Evolutionary conservation across 2,797 vertebrate genomes (phyloP).

Genomic region (Pipistrellus nathusii): DNA sequence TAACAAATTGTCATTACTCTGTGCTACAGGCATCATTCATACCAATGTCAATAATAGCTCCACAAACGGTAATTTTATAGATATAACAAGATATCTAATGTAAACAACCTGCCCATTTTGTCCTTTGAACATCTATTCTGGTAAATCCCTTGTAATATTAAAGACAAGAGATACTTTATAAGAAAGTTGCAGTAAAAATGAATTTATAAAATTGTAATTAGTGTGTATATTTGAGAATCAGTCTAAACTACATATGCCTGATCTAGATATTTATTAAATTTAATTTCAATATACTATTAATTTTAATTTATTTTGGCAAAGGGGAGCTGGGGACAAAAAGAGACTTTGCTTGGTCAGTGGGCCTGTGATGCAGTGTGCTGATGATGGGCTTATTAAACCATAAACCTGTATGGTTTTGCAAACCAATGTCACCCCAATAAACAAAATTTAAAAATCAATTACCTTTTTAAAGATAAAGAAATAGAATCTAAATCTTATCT

Average conservation of each 20-base stretch:
- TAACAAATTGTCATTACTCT: conserved; percentile 82
- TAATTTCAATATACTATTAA: conserved; percentile 49
- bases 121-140: conserved; percentile 64
- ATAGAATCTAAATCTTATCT: not conserved
- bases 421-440: not conserved
- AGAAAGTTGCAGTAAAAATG: conserved; percentile 72
- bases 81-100: conserved; percentile 66
- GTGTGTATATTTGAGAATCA: conserved; percentile 79
- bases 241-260: conserved; percentile 71
- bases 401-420: not conserved
- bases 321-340: not conserved
- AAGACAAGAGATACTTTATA: conserved; percentile 64
- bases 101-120: conserved; percentile 75
- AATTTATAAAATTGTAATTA: conserved; percentile 78
- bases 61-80: conserved; percentile 79
- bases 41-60: conserved; percentile 76
- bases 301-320: conserved; percentile 3
- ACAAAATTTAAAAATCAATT: not conserved
- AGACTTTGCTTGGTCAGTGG: not conserved
- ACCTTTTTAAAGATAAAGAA: conserved; percentile 34
- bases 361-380: not conserved
- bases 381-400: not conserved
- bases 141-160: conserved; percentile 66
- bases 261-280: conserved; percentile 63
- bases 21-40: conserved; percentile 78